Evolutionary conservation across 2,113 vertebrate genomes (phyloP).

Genomic region (Sinocyclocheilus rhinocerous): DNA sequence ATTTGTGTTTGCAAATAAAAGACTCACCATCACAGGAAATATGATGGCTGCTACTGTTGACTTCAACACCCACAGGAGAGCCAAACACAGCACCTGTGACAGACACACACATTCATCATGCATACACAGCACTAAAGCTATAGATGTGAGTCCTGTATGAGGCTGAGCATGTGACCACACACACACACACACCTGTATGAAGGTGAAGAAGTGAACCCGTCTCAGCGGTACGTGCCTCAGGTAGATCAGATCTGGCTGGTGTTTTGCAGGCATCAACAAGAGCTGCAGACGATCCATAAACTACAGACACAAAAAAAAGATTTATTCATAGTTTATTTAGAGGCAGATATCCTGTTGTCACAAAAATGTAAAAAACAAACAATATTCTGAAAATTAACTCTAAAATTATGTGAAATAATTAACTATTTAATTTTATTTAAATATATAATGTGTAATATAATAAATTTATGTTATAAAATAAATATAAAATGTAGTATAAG

Average conservation of each 20-base stretch:
- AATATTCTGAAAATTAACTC: no score
- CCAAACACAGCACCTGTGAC: slow-evolving; percentile 81
- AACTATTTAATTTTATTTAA: no score
- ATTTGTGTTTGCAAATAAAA: no score
- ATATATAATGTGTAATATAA: no score
- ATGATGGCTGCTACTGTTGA: slow-evolving; percentile 97
- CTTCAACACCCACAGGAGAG: slow-evolving; percentile 96
- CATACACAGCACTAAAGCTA: background rate
- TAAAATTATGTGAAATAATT: no score
- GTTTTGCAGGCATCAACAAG: slow-evolving; percentile 96
- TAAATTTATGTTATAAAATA: no score
- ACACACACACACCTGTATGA: slow-evolving; percentile 78
- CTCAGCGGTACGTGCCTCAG: slow-evolving; percentile 94
- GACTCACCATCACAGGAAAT: slow-evolving; percentile 93
- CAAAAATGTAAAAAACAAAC: no score
- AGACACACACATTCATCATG: slow-evolving; percentile 5
- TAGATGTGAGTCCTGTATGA: background rate
- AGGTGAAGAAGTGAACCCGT: slow-evolving; percentile 95
- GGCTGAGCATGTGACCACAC: background rate
- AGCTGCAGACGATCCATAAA: slow-evolving; percentile 98
- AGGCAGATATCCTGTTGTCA: background rate
- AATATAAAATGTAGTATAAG: no score
- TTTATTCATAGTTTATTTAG: background rate
- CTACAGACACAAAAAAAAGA: slow-evolving; percentile 65
- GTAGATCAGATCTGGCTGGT: slow-evolving; percentile 98